Conservation (phyloP, 2,113 vertebrate species). For the Carollia perspicillata region DNA sequence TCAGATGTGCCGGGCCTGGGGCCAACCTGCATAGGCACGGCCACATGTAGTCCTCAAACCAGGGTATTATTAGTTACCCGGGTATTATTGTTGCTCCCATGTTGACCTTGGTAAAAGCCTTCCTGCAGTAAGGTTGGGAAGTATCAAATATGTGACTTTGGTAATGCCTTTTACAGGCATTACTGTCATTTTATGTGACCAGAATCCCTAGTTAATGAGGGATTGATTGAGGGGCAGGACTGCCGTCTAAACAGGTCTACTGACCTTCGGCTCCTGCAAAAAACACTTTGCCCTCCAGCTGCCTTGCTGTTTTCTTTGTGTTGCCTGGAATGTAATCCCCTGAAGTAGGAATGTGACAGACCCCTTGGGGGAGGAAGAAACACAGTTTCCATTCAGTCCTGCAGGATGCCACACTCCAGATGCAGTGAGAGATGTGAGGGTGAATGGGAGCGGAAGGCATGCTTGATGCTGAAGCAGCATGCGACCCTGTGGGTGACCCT, state of each 20-base stretch:
- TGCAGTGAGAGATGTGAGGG: background rate
- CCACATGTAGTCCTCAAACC: background rate
- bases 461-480: background rate
- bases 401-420: background rate
- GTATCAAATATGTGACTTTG: background rate
- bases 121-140: background rate
- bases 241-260: background rate
- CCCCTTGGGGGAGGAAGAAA: background rate
- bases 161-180: too few relatives aligned
- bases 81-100: background rate
- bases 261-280: background rate
- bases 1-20: background rate
- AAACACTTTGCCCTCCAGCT: background rate
- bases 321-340: background rate
- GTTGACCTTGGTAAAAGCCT: background rate
- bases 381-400: conserved; percentile 2
- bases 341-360: background rate
- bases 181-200: background rate
- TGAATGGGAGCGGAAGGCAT: background rate
- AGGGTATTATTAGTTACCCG: background rate
- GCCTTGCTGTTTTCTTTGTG: background rate
- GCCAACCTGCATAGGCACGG: background rate
- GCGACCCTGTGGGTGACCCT: background rate
- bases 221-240: background rate
- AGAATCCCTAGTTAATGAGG: background rate